Base-by-base conservation (phyloP, 2,888 invertebrate species). In the Julus scandinavius region DNA sequence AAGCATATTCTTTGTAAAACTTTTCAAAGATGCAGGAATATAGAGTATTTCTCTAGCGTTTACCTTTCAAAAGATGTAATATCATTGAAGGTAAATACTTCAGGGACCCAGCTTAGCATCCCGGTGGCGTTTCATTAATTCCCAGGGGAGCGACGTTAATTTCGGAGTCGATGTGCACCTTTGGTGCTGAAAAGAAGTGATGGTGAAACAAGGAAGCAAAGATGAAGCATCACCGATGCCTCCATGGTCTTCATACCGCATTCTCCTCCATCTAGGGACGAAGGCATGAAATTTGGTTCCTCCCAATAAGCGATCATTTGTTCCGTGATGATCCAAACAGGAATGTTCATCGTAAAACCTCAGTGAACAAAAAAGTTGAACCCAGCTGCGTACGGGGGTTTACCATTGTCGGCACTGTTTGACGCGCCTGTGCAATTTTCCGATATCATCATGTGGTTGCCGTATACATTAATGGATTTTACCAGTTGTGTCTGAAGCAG, bases 391-490 rank as follows among this genome's bases (percentile, higher is more conserved):
- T 20, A 20, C 20, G 17, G 29, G 38, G 80, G 11, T 80, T 80
- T 80, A 80, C 80, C 38, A 40, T 80, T 80, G 80, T 38, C 38
- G 80, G 80, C 80, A 80, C 80, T 40, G 80, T 80, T 80, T 80
- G 80, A 40, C 80, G 38, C 80, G 38, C 72, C 80, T 80, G 80
- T 80, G 80, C 80, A 40, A 80, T 80, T 80, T 80, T 80, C 80
- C 80, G 80, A 80, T 80, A 80, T 29, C 80, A 80, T 40, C 80
- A 15, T 80, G 80, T 80, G 80, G 80, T 80, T 80, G 80, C 80
- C 80, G 80, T 80, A 13, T 38, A 38, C 80, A 80, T 80, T 80
- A 80, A 80, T 80, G 80, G 80, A 80, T 80, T 80, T 80, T 29
- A 38, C 80, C 80, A 80, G 80, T 80, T 80, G 80, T 29, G 80